These are phyloP conservation scores for Tyria jacobaeae DNA, from an alignment of 2,888 invertebrate genomes.

Conservation along the genomic window DNA sequence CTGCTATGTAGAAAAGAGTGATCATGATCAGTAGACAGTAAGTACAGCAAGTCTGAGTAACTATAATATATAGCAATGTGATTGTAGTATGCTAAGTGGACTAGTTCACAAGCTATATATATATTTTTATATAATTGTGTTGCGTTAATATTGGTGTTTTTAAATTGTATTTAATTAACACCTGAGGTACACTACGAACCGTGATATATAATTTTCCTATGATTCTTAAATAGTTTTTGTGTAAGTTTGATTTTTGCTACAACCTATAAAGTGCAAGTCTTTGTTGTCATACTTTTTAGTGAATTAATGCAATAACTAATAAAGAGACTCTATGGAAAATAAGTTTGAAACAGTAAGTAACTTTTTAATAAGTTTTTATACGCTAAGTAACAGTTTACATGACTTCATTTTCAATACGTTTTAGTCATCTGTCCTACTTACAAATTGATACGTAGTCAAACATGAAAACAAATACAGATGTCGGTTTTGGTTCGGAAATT, in stretches of 20 bases:
- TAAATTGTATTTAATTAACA: not conserved
- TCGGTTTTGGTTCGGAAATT: too few species aligned
- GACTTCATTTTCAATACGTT: constrained; percentile 11
- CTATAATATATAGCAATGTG: too few species aligned
- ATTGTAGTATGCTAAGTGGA: not conserved
- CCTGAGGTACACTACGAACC: not conserved
- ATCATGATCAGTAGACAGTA: too few species aligned
- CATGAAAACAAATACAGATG: not conserved
- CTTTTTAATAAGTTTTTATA: constrained; percentile 12
- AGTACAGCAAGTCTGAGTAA: too few species aligned
- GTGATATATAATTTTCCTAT: constrained; percentile 15
- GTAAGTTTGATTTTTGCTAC: constrained; percentile 20
- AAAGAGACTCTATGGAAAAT: constrained; percentile 61
- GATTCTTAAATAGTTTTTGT: not conserved
- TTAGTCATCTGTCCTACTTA: constrained; percentile 30
- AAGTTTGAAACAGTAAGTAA: constrained; percentile 58
- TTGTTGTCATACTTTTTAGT: constrained; percentile 41
- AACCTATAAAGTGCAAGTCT: constrained; percentile 47
- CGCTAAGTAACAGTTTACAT: constrained; percentile 18
- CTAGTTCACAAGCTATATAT: not conserved
- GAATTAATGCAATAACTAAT: constrained; percentile 38
- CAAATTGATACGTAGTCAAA: not conserved
- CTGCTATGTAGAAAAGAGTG: not conserved
- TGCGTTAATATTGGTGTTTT: not conserved
- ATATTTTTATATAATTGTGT: constrained; percentile 1